Evolutionary conservation across 2,797 vertebrate genomes (phyloP).

Genomic region (Pitangus sulphuratus): DNA sequence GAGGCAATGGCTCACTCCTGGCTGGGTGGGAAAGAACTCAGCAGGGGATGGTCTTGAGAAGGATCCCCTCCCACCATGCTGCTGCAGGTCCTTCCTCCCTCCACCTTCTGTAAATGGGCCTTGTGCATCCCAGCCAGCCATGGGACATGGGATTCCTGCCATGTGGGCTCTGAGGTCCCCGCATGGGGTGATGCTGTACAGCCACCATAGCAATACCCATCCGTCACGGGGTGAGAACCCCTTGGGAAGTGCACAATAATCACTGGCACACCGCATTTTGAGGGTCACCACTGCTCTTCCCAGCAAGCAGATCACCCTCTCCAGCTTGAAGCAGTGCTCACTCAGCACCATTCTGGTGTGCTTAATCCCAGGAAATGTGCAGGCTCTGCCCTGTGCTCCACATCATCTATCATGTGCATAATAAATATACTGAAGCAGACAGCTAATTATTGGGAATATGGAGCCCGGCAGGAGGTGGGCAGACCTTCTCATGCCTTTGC

Average conservation of each 20-base stretch:
- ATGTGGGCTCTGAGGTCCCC: not conserved
- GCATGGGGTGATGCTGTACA: not conserved
- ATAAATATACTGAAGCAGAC: not conserved
- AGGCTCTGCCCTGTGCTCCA: not conserved
- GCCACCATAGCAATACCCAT: not conserved
- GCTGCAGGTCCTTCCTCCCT: not conserved
- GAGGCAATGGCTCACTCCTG: fast-evolving
- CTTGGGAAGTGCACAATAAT: fast-evolving
- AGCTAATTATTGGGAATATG: not conserved
- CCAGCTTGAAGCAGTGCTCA: not conserved
- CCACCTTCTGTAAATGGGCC: not conserved
- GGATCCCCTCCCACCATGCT: fast-evolving
- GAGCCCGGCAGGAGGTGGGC: not conserved
- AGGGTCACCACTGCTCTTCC: not conserved
- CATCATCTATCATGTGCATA: not conserved
- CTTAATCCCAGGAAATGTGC: not conserved
- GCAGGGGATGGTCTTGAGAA: not conserved
- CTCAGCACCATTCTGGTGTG: fast-evolving
- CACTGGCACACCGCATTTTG: fast-evolving
- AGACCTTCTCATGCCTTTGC: not conserved
- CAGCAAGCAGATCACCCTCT: fast-evolving
- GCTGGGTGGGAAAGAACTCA: not conserved
- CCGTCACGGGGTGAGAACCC: not conserved
- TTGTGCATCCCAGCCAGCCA: not conserved
- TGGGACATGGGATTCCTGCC: not conserved